These are phyloP conservation scores for Hypothenemus hampei DNA, from an alignment of 1,140 invertebrate genomes.

Conservation along the genomic window DNA sequence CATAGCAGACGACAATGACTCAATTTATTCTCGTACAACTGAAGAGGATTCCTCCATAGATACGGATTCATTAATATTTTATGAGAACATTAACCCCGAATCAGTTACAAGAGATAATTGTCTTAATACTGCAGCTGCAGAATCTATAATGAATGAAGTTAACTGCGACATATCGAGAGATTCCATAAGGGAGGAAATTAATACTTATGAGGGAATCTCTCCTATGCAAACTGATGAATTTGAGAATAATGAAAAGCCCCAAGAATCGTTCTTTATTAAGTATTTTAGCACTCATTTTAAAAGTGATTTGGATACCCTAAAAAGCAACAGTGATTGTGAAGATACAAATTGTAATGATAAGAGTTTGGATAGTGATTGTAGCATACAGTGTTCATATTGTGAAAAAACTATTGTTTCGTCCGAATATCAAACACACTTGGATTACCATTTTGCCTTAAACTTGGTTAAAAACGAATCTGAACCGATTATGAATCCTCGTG, in stretches of 20 bases:
- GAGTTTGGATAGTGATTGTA: background rate
- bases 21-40: constrained; percentile 29
- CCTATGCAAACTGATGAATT: background rate
- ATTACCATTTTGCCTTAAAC: constrained; percentile 58
- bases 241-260: background rate
- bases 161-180: constrained; percentile 3
- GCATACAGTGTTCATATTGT: constrained; percentile 45
- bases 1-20: constrained; percentile 30
- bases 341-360: background rate
- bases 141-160: no score
- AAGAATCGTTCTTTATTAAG: constrained; percentile 47
- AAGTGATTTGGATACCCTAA: constrained; percentile 30
- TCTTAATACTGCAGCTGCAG: background rate
- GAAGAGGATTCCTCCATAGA: constrained; percentile 29
- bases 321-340: background rate
- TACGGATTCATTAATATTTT: constrained; percentile 23
- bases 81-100: constrained; percentile 29
- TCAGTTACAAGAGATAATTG: constrained; percentile 12
- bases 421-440: constrained; percentile 51
- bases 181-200: constrained; percentile 17
- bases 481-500: constrained; percentile 23
- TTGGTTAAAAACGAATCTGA: constrained; percentile 52
- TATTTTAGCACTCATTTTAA: constrained; percentile 40
- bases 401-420: constrained; percentile 47
- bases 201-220: background rate